Base-by-base conservation (phyloP, 2,888 invertebrate genomes). In the Latrodectus elegans region DNA sequence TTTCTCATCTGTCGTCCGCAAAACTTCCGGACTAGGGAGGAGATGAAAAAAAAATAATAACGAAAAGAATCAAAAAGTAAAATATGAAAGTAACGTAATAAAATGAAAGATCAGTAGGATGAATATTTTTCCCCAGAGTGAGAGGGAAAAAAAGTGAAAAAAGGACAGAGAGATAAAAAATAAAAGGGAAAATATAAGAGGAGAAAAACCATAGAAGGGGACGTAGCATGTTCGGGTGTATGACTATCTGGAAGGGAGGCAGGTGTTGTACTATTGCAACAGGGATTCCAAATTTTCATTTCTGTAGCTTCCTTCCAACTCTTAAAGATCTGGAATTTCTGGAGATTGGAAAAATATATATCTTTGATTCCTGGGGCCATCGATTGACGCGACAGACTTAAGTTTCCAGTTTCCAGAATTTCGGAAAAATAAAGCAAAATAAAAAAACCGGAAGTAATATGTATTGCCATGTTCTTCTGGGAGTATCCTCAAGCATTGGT, bases 61-160 rank as follows among this genome's bases (percentile, higher is more conserved):
- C 26, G 17, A 72, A 38, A 38, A 38, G 38, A 38, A 38, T 38
- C 4, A 38, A 38, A 38, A 52, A 67, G 22, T 17, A 49, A 72
- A 80, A 73, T 55, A 67, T 26, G 65, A 38, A 22, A 17, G 26
- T 38, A 81, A 26, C 71, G 55, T 72, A 67, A 81, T 81, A 74
- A 81, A 81, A 81, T 67, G 81, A 81, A 81, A 81, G 81, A 74
- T 81, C 81, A 81, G 67, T 68, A n/a, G 52, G 38, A 81, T 81
- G 81, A 74, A 81, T 81, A 81, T 81, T 74, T 72, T 65, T 53
- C 72, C 73, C 81, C 65, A 11, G 53, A 53, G 81, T 52, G 17
- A 15, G 22, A 67, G 17, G 38, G 74, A 17, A 76, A 67, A n/a
- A 64, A 22, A 26, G 8, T 10, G 64, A 22, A 52, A 26, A 22